phyloP scores from a whole-genome alignment of 2,888 invertebrate genomes.

The Orchesella flavescens region DNA sequence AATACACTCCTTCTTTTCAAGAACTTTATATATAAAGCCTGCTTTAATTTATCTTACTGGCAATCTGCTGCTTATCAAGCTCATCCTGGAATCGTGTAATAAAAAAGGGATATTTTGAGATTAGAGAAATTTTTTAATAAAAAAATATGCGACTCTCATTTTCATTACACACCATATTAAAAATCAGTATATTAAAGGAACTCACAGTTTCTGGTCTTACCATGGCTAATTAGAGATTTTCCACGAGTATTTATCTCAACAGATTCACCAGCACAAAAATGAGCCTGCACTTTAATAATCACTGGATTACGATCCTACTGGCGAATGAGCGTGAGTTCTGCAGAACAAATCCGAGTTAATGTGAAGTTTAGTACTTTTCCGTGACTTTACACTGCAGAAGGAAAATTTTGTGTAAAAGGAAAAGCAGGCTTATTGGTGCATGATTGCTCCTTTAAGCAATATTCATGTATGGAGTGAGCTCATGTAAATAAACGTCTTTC shows the following conservation, averaged over 20 bases:
- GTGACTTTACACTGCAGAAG: neutral
- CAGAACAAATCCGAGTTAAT: conserved; percentile 34
- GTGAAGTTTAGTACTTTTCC: neutral
- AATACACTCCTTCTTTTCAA: neutral
- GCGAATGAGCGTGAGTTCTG: conserved; percentile 24
- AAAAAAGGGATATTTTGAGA: conserved; percentile 73
- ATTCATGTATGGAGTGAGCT: conserved; percentile 11
- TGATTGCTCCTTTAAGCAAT: too few relatives aligned
- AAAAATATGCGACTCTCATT: neutral
- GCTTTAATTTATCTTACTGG: conserved; percentile 79
- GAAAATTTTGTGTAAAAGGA: too few relatives aligned
- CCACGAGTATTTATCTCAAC: conserved; percentile 29
- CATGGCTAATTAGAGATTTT: conserved; percentile 57
- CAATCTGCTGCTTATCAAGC: conserved; percentile 92
- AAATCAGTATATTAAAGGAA: too few relatives aligned
- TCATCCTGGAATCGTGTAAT: conserved; percentile 84
- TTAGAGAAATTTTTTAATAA: neutral
- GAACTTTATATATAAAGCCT: too few relatives aligned
- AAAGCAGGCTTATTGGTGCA: too few relatives aligned
- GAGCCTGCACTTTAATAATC: conserved; percentile 7
- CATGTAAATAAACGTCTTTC: conserved; percentile 57
- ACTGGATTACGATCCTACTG: conserved; percentile 5
- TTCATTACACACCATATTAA: conserved; percentile 10
- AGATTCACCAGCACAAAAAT: conserved; percentile 34
- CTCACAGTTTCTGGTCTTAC: too few relatives aligned